These are phyloP conservation scores for Cyprinus carpio DNA, from an alignment of 2,113 vertebrate species.

Conservation along the genomic window DNA sequence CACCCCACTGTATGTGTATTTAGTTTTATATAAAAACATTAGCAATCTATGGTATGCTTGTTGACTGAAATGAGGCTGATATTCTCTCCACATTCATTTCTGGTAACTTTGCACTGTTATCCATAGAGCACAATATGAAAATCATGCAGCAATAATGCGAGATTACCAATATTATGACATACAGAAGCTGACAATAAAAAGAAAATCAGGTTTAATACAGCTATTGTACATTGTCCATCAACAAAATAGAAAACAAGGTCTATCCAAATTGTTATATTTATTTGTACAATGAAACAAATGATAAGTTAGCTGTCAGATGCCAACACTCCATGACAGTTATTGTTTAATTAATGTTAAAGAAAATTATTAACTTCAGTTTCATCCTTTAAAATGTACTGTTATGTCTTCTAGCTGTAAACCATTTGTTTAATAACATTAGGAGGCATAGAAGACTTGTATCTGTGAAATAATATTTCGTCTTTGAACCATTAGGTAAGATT, in stretches of 20 bases:
- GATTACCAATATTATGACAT: not conserved
- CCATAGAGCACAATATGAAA: not conserved
- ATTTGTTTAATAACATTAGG: not conserved
- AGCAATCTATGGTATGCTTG: not conserved
- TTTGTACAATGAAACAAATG: slow-evolving; percentile 51
- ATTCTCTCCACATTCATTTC: not conserved
- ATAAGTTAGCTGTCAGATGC: not conserved
- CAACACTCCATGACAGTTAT: not conserved
- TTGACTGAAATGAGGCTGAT: not conserved
- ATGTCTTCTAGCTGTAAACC: not conserved
- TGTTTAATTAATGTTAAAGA: not conserved
- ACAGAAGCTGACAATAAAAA: not conserved
- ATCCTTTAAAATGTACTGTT: not conserved
- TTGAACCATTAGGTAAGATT: not conserved
- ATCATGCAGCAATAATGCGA: not conserved
- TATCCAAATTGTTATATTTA: slow-evolving; percentile 44
- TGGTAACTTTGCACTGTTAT: not conserved
- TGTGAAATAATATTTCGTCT: not conserved
- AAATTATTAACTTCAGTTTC: not conserved
- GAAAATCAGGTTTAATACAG: slow-evolving; percentile 24
- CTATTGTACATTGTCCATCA: not conserved
- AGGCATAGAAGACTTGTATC: not conserved
- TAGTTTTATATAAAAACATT: not conserved
- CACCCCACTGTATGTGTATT: not conserved
- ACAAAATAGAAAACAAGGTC: slow-evolving; percentile 19